A percentile compares a stretch with the other conserved stretches of the same genome.
These are phyloP conservation scores for Bombyx huttoni DNA, from an alignment of 2,888 invertebrate species.

Conservation along the genomic window DNA sequence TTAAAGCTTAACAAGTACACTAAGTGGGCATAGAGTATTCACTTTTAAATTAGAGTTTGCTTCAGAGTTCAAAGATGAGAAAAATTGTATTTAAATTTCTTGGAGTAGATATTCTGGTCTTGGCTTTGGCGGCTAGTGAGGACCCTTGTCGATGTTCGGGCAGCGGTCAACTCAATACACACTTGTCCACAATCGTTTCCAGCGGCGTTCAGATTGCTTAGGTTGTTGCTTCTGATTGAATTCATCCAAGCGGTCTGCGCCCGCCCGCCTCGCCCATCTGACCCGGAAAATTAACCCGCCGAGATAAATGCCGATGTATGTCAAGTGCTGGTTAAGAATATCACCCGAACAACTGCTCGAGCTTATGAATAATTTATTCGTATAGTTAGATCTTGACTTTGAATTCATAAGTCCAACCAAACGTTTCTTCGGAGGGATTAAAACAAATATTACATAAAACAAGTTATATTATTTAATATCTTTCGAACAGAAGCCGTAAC, in stretches of 20 bases:
- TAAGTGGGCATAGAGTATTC: conserved; percentile 16
- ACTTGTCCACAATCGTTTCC: conserved; percentile 54
- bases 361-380: conserved; percentile 6
- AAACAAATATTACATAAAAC: neutral
- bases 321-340: conserved; percentile 31
- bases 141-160: conserved; percentile 37
- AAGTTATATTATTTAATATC: neutral
- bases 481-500: neutral
- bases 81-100: conserved; percentile 20
- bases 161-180: conserved; percentile 50
- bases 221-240: conserved; percentile 65
- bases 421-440: conserved; percentile 6
- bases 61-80: conserved; percentile 1
- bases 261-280: conserved; percentile 25
- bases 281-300: conserved; percentile 54
- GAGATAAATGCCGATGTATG: conserved; percentile 51
- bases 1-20: conserved; percentile 16
- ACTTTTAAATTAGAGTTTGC: conserved; percentile 12
- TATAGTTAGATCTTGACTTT: neutral
- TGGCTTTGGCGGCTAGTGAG: conserved; percentile 33
- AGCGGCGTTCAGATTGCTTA: conserved; percentile 53
- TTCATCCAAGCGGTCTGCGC: conserved; percentile 33
- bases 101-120: conserved; percentile 19
- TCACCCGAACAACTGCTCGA: conserved; percentile 18
- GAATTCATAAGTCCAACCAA: conserved; percentile 1